Evolutionary conservation across 2,797 vertebrate species (phyloP), one percentile per base, ranked within the genome.

Genomic region (Spinus pinus): DNA sequence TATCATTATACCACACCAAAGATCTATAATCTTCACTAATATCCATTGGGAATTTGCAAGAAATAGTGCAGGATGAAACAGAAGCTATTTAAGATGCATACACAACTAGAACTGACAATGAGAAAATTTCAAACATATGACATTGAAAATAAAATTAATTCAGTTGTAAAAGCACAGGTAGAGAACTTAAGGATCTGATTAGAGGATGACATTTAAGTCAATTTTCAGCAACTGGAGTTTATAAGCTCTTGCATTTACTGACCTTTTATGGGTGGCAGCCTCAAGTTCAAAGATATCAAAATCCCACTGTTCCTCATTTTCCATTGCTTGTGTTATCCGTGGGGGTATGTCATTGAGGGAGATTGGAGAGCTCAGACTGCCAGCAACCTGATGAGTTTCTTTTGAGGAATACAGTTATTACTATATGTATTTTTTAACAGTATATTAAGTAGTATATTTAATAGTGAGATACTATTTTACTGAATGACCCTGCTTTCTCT

Each of bases 281-380:
- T 99, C 99, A 95, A 99, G 97, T 96, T 98, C 98, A 97, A 99
- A 98, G 95, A 99, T 98, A 96, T 99, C 98, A 82, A 99, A 99
- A 96, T 99, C 99, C 99, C 99, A 99, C 23, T 97, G 97, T 56
- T 99, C 98, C 88, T 99, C 99, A 15, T 98, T 98, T 93, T 99
- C 99, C 98, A 99, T 98, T 44, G 98, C 99, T 97, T 98, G 97
- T 60, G 99, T 98, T 58, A 99, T 98, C 85, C 97, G 98, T 20
- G 99, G 98, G 6, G 99, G 99, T 92, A 99, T 98, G 93, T 99
- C 99, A 8, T 98, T 98, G 69, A 99, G 97, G 17, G 98, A 98
- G 82, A 98, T 96, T 30, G 99, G 98, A 46, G 98, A 98, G 90
- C 98, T 97, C 93, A 98, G 77, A 87, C 98, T 98, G 95, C 98